These are phyloP conservation scores for Agonopterix arenella DNA, from an alignment of 2,888 invertebrate species.

Conservation along the genomic window DNA sequence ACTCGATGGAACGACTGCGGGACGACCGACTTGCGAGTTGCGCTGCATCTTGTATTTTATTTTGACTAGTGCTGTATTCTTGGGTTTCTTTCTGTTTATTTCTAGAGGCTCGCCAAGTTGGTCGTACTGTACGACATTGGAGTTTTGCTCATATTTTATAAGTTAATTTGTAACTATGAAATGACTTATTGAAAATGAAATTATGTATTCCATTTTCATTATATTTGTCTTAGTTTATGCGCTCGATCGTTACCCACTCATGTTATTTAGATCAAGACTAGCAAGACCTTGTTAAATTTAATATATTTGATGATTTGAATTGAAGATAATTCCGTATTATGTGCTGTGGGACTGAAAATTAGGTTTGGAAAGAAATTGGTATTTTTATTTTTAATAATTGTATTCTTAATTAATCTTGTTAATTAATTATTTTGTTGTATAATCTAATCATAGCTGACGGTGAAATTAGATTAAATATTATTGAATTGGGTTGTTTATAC, in stretches of 20 bases:
- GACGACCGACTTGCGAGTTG: not conserved
- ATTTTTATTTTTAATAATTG: conserved; percentile 4
- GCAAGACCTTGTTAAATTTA: too few species aligned
- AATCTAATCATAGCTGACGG: too few species aligned
- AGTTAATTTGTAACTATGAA: not conserved
- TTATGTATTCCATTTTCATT: not conserved
- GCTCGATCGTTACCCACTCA: too few species aligned
- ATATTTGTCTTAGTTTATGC: not conserved
- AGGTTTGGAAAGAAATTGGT: conserved; percentile 1
- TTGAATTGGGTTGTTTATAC: conserved; percentile 2
- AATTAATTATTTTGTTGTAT: not conserved
- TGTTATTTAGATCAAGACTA: too few species aligned
- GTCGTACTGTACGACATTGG: not conserved
- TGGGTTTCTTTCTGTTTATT: too few species aligned
- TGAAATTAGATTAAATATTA: too few species aligned
- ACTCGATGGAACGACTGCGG: not conserved
- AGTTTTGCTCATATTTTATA: not conserved
- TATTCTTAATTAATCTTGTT: not conserved
- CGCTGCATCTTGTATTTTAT: not conserved
- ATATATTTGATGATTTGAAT: too few species aligned
- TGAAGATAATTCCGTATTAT: not conserved
- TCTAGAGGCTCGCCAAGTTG: not conserved
- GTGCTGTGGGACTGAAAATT: not conserved
- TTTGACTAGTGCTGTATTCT: not conserved
- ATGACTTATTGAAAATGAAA: too few species aligned